Base-by-base conservation (phyloP, 2,797 vertebrate genomes). In the Trematomus bernacchii region DNA sequence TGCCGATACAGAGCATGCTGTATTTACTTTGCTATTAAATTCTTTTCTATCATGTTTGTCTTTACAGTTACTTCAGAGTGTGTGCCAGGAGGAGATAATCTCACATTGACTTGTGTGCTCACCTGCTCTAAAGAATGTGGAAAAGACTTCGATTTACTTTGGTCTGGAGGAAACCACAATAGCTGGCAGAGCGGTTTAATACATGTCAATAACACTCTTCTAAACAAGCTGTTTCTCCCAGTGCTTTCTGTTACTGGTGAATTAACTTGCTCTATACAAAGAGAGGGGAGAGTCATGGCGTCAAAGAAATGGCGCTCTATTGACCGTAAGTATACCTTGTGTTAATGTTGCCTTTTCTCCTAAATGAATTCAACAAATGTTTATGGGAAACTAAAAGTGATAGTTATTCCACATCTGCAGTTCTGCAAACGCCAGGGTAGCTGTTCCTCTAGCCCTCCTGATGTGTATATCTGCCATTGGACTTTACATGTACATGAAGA, bases 101-200 rank as follows among this genome's bases (percentile, higher is more conserved):
- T 90, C 57, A 91, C 85, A 9, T 27, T 93, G 69, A 87, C 73
- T 40, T 93, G 92, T 79, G 67, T 81, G 53, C 84, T 93, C 4
- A 90, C 76, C 42, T 93, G 92, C 51, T 42, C 76, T 30, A 18
- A 60, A 27, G 15, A 66, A 76, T 93, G 90, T 82, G 83, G 86
- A 19, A 10, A 55, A 37, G 69, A 90, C 72, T 84, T 91, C 19
- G 79, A 62, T 59, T 30, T 94, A 76, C 86, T 73, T 3, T 94
- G 90, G 89, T 85, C 80, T 65, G 77, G 50, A 67, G 58, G 4
- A 2, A 27, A 6, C 14, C 55, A 59, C 10, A 15, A 47, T 0
- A 40, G 21, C 54, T 10, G 23, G 55, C 71, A 81, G 65, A 79
- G 71, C 3, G 2, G 10, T 14, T 66, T 76, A 47, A 63, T 68